Evolutionary conservation across 2,888 invertebrate genomes (phyloP), one percentile per base, ranked within the genome.

Genomic region (Agrypnus murinus): DNA sequence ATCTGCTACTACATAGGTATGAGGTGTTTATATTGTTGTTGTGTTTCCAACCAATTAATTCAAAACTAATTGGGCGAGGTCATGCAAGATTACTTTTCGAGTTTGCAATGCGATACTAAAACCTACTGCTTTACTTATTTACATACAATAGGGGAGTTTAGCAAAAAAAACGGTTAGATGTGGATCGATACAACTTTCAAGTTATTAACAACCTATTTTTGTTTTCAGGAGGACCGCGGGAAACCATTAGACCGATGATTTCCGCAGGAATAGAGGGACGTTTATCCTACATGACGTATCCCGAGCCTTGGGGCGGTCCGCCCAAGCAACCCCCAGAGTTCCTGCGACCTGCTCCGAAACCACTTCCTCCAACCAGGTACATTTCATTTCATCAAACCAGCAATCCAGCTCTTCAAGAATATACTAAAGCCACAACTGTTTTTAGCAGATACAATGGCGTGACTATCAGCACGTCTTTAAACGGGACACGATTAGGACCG

Each of bases 221-320:
- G n/a, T n/a, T 86, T 84, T 6, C 88, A 90, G 90, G 86, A 80
- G 71, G 72, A 76, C 74, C 76, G 76, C 73, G 75, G 76, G 75
- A 76, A 74, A 74, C 75, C 73, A 65, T 71, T 72, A 79, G 78
- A 84, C 88, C 89, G 88, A 91, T 91, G 91, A 90, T 91, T 88
- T 90, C 90, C 84, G 90, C 90, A 85, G 90, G 90, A 85, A 88
- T 91, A 88, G 91, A 91, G 88, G 90, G 90, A 87, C 88, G 87
- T 83, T 77, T 83, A 77, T 82, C 84, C 79, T 85, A 85, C 81
- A 86, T 86, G 86, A 86, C 85, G 77, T 86, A 86, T 87, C 89
- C 88, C 82, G 88, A 89, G 82, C 88, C 87, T 83, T 89, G 88
- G 86, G 87, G 89, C 84, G 88, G 88, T 83, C 88, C 87, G 82